Percentiles rank a stretch among this genome's conserved stretches.
These are phyloP conservation scores for Chionodraco myersi DNA, from an alignment of 2,113 vertebrate genomes.

Conservation along the genomic window DNA sequence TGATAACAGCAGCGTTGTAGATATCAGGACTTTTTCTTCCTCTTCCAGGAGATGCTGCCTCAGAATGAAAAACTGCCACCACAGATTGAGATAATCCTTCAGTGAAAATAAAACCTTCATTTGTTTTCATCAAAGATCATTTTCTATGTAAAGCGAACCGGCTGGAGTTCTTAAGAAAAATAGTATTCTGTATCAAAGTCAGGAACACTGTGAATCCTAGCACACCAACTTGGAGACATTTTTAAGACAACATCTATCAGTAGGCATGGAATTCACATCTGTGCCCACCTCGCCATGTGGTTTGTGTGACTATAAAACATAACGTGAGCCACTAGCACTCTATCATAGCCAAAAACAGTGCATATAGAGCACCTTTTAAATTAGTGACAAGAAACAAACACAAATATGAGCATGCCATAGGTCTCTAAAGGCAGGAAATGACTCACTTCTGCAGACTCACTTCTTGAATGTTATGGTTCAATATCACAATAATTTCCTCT, in stretches of 20 bases:
- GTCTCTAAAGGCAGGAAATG: too few species aligned
- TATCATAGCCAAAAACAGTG: neutral
- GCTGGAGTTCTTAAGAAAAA: neutral
- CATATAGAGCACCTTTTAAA: neutral
- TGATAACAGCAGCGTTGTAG: slow-evolving; percentile 17
- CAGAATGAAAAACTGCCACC: slow-evolving; percentile 18
- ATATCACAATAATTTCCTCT: neutral
- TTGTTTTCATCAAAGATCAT: neutral
- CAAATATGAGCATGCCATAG: neutral
- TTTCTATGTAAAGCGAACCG: neutral
- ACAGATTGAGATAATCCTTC: slow-evolving; percentile 21
- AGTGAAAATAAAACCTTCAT: slow-evolving; percentile 15
- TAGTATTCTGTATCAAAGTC: neutral
- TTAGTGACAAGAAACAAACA: too few species aligned
- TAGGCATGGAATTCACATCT: neutral
- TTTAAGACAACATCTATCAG: neutral
- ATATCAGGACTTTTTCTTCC: neutral
- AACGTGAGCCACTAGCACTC: neutral
- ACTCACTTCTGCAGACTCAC: neutral
- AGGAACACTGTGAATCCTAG: neutral
- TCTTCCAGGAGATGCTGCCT: neutral
- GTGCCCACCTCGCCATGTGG: neutral
- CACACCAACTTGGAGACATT: neutral
- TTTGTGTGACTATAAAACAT: neutral
- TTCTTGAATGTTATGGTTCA: neutral